phyloP scores from a whole-genome alignment of 1,140 invertebrate genomes.

The Ladona fulva region DNA sequence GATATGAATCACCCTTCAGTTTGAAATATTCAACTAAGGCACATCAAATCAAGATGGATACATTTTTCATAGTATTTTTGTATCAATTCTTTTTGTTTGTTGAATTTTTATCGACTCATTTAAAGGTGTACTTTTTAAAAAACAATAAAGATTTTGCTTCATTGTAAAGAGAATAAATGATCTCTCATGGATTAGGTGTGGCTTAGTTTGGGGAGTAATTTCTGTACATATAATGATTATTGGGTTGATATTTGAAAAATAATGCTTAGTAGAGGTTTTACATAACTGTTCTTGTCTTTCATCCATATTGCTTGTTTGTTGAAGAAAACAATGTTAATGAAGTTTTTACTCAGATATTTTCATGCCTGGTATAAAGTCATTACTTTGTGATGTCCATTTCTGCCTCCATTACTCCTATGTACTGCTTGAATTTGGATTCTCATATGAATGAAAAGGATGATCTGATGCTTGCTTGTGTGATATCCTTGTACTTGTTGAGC shows the following conservation, averaged over 20 bases:
- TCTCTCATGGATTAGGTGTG: constrained; percentile 13
- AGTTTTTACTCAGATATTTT: constrained; percentile 4
- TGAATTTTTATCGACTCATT: neutral
- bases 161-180: neutral
- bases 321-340: neutral
- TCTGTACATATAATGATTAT: neutral
- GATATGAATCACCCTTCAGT: constrained; percentile 1
- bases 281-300: neutral
- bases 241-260: neutral
- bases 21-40: neutral
- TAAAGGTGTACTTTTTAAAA: neutral
- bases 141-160: neutral
- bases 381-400: neutral
- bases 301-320: neutral
- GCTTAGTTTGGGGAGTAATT: constrained; percentile 13
- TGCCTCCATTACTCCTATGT: neutral
- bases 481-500: neutral
- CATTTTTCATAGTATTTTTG: neutral
- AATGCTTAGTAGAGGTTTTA: neutral
- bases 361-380: neutral
- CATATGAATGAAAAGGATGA: neutral
- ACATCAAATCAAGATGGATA: constrained; percentile 6
- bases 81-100: neutral
- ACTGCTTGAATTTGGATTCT: neutral
- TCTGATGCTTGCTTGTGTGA: neutral